Percentiles rank a stretch among this genome's conserved stretches.
Evolutionary conservation across 2,797 vertebrate genomes (phyloP).

Genomic region (Macrochelys suwanniensis): DNA sequence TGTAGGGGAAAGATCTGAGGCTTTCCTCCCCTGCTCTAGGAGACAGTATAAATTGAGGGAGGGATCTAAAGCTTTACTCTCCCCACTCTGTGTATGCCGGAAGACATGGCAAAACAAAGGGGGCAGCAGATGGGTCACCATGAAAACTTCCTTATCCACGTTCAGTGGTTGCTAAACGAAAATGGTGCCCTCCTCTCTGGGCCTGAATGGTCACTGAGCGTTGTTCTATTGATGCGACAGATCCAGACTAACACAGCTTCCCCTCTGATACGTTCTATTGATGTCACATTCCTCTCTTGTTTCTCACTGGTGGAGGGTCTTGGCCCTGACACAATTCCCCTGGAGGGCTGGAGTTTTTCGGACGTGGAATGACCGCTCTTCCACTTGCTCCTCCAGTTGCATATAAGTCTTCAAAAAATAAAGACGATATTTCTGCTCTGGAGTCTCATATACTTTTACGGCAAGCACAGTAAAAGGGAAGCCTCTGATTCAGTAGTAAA

Average conservation of each 20-base stretch:
- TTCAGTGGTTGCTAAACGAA: fast-evolving
- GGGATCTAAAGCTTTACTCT: neutral
- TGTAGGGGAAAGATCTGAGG: neutral
- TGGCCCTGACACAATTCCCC: neutral
- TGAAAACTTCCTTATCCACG: neutral
- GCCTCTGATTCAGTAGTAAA: neutral
- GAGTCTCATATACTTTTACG: neutral
- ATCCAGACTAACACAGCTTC: too few species aligned
- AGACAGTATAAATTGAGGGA: neutral
- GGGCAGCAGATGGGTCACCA: fast-evolving
- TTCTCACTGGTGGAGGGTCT: neutral
- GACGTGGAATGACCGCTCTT: neutral
- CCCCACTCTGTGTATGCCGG: fast-evolving
- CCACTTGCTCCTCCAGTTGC: neutral
- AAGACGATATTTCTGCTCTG: neutral
- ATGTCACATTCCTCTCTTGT: neutral
- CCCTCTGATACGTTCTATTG: neutral
- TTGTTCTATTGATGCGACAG: neutral
- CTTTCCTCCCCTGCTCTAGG: fast-evolving
- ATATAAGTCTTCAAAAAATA: neutral
- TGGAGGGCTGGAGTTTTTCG: neutral
- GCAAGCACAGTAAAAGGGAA: fast-evolving
- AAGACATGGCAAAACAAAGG: fast-evolving
- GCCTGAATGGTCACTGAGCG: neutral
- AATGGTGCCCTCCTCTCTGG: neutral